phyloP scores from a whole-genome alignment of 1,140 invertebrate genomes.

The Procambarus clarkii region DNA sequence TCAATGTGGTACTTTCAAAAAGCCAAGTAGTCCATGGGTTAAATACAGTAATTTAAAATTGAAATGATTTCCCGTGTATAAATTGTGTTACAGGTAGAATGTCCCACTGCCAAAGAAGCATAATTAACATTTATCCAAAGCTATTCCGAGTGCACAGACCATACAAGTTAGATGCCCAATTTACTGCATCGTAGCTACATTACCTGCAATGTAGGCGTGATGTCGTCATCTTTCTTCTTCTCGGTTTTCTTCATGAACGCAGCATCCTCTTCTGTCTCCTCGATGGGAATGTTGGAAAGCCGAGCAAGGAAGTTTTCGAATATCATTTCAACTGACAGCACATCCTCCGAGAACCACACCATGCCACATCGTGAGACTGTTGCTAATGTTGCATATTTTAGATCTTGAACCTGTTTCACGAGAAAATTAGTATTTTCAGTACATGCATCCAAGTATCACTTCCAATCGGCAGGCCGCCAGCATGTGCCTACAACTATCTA shows the following conservation, averaged over 20 bases:
- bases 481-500: no score
- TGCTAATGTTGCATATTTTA: constrained; percentile 98
- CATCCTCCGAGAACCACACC: constrained; percentile 99
- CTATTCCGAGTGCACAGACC: no score
- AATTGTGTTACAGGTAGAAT: no score
- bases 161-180: no score
- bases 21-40: no score
- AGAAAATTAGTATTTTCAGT: background rate
- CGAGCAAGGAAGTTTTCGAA: constrained; percentile 96
- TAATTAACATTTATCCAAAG: no score
- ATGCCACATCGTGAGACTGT: constrained; percentile 99
- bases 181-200: background rate
- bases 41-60: no score
- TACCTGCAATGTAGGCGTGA: constrained; percentile 88
- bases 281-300: constrained; percentile 91
- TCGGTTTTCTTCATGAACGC: constrained; percentile 74
- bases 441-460: background rate
- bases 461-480: no score
- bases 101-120: no score
- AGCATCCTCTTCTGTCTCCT: constrained; percentile 89
- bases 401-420: constrained; percentile 88
- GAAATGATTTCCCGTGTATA: no score
- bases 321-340: constrained; percentile 98
- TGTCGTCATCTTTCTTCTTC: constrained; percentile 84
- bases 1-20: no score